These are phyloP conservation scores for Nibea coibor DNA, from an alignment of 2,113 vertebrate genomes.

Conservation along the genomic window DNA sequence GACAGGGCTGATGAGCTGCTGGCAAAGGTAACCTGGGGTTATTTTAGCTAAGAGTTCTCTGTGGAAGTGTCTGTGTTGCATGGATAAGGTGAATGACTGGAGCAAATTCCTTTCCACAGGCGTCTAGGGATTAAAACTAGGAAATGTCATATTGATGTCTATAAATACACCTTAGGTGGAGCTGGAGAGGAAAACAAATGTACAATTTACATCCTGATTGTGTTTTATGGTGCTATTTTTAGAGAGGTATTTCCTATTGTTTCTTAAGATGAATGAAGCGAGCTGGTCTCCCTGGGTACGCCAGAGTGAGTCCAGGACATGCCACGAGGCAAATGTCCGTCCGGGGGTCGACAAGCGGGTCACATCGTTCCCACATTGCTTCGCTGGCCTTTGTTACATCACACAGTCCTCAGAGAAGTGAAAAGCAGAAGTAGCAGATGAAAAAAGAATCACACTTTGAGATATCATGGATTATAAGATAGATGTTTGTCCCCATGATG, in stretches of 20 bases:
- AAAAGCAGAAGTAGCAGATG: slow-evolving; percentile 1
- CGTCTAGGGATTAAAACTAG: slow-evolving; percentile 39
- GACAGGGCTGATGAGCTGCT: slow-evolving; percentile 75
- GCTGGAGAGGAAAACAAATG: slow-evolving; percentile 79
- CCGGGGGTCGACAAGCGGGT: slow-evolving; percentile 66
- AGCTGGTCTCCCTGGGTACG: slow-evolving; percentile 70
- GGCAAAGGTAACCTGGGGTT: slow-evolving; percentile 62
- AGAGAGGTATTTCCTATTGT: slow-evolving; percentile 85
- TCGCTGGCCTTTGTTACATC: slow-evolving; percentile 31
- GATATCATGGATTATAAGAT: not conserved
- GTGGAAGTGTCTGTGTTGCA: slow-evolving; percentile 19
- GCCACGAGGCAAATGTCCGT: slow-evolving; percentile 67
- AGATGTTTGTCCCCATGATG: not conserved
- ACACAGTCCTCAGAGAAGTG: slow-evolving; percentile 16
- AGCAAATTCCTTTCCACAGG: slow-evolving; percentile 14
- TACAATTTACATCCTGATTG: slow-evolving; percentile 85
- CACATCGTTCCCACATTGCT: slow-evolving; percentile 69
- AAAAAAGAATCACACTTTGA: not conserved
- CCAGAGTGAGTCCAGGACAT: slow-evolving; percentile 71
- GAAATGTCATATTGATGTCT: slow-evolving; percentile 76
- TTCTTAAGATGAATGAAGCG: slow-evolving; percentile 78
- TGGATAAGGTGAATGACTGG: slow-evolving; percentile 7
- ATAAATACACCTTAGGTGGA: slow-evolving; percentile 81
- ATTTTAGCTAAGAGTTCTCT: slow-evolving; percentile 7
- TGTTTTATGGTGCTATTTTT: slow-evolving; percentile 82